Base-by-base conservation (phyloP, 2,888 invertebrate genomes). In the Drosophila infuscata region DNA sequence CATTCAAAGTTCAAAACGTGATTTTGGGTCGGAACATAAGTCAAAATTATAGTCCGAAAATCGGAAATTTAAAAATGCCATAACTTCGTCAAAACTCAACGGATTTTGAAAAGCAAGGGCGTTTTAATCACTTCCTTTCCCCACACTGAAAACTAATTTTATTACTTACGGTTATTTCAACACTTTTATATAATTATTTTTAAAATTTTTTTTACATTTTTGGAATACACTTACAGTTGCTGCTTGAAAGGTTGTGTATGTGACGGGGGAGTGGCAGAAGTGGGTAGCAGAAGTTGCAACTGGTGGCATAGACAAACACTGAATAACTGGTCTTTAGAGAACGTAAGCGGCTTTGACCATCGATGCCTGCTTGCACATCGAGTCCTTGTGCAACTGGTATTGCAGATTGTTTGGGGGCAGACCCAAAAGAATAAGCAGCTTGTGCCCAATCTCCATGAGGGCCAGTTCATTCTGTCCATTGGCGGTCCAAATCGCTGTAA, bases 381-480 rank as follows among this genome's bases (percentile, higher is more conserved):
- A 96, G 93, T 97, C 97, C 92, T 96, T 95, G 92, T 97, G 98
- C 70, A 96, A 94, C 94, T 97, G 97, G 93, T 96, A 97, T 78
- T 94, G 94, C 81, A 95, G 94, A 51, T 58, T 94, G 94, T 60
- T 94, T 90, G 71, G 95, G 94, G 88, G 88, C 89, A 96, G 94
- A 85, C 94, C 95, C 76, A 98, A 94, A 90, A 97, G 95, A 90
- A 97, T 97, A 93, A 97, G 98, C 72, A 98, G 94, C 94, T 97
- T 97, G 79, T 95, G 95, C 59, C 98, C 99, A 92, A 99, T 98
- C 94, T 97, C 97, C 88, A 97, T 93, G 83, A 96, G 96, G 71
- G 96, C 96, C 67, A 96, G 95, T 85, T 95, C 94, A 91, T 96
- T 96, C 61, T 94, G 95, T 17, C 96, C 96, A 94, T 99, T 97